phyloP scores from a whole-genome alignment of 2,113 vertebrate species.

The Hemicordylus capensis region DNA sequence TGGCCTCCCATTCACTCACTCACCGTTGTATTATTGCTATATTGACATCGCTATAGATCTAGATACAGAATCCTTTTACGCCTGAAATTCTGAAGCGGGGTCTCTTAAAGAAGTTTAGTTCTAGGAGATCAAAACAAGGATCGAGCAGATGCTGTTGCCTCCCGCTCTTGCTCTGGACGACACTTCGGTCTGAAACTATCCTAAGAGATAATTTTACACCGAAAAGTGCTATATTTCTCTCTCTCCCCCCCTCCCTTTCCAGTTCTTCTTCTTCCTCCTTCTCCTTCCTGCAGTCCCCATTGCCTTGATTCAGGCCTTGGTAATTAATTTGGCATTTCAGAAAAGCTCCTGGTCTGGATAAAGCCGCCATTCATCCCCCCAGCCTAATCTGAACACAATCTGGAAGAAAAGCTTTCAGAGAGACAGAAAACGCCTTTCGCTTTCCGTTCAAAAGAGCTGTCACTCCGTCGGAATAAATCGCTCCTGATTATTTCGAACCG shows the following conservation, averaged over 20 bases:
- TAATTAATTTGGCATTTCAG: constrained; percentile 91
- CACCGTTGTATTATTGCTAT: neutral
- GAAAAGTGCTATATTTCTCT: too few species aligned
- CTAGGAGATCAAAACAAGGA: too few species aligned
- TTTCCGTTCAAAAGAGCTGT: constrained; percentile 85
- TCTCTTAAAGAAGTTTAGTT: too few species aligned
- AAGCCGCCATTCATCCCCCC: constrained; percentile 84
- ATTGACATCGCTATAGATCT: too few species aligned
- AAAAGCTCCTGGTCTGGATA: constrained; percentile 86
- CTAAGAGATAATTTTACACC: neutral
- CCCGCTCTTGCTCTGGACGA: too few species aligned
- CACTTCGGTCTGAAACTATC: too few species aligned
- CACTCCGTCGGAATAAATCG: constrained; percentile 83
- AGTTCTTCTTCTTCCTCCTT: neutral
- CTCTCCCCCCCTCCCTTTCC: neutral
- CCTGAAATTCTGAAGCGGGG: too few species aligned
- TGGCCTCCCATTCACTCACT: too few species aligned
- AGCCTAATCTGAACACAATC: constrained; percentile 86
- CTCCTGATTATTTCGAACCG: constrained; percentile 74
- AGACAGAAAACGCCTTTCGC: constrained; percentile 86
- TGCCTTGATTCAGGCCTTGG: constrained; percentile 79
- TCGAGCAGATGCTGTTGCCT: too few species aligned
- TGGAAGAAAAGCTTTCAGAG: constrained; percentile 85
- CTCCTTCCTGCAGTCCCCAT: neutral
- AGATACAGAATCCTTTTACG: too few species aligned